Conservation (phyloP, 2,113 vertebrate species). For the Calidris pygmaea region DNA sequence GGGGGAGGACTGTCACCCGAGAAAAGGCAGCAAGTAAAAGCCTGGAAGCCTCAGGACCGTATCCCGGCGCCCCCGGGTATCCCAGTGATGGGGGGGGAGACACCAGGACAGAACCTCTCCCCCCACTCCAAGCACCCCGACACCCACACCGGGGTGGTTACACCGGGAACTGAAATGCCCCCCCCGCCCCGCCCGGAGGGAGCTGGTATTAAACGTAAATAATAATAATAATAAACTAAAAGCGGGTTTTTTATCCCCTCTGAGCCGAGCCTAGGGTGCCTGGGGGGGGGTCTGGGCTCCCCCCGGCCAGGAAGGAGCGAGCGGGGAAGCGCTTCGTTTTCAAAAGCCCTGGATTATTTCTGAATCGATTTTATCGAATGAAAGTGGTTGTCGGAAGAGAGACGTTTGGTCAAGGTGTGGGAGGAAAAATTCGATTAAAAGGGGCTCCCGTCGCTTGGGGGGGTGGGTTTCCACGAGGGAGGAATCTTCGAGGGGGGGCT, state of each 20-base stretch:
- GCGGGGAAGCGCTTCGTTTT: background rate
- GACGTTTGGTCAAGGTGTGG: background rate
- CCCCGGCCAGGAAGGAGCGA: background rate
- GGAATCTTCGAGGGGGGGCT: background rate
- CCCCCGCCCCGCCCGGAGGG: fast-evolving
- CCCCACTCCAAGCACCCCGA: background rate
- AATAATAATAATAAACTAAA: too few relatives aligned
- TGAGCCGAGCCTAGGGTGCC: fast-evolving
- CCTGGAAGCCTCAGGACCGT: fast-evolving
- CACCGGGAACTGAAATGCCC: fast-evolving
- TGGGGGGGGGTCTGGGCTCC: background rate
- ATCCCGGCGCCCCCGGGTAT: fast-evolving
- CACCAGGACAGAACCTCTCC: too few relatives aligned
- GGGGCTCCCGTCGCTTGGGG: background rate
- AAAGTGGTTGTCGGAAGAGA: background rate
- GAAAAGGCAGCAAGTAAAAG: background rate
- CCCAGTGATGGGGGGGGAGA: too few relatives aligned
- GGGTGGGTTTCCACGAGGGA: too few relatives aligned
- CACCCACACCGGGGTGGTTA: too few relatives aligned
- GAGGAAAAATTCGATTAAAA: background rate
- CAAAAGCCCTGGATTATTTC: background rate
- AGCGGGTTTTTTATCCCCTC: fast-evolving
- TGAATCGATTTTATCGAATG: background rate
- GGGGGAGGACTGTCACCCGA: background rate
- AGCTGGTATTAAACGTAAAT: fast-evolving